A percentile compares a stretch with the other conserved stretches of the same genome.
Evolutionary conservation across 2,797 vertebrate species (phyloP).

Genomic region (Acipenser transmontanus): DNA sequence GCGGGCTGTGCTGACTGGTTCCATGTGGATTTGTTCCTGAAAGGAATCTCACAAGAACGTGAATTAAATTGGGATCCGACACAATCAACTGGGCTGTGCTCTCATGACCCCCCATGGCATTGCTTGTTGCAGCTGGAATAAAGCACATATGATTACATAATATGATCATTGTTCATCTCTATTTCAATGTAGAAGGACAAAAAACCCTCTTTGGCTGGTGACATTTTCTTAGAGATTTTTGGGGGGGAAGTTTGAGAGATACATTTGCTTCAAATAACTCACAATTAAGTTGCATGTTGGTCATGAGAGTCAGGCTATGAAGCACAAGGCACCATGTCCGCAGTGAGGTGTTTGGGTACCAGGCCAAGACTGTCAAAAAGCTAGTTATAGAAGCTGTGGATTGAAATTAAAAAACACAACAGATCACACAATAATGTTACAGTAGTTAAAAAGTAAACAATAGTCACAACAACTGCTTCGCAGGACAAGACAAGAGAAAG

Average conservation of each 20-base stretch:
- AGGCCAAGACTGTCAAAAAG: slow-evolving; percentile 90
- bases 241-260: neutral
- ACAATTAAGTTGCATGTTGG: slow-evolving; percentile 90
- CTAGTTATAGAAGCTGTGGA: slow-evolving; percentile 85
- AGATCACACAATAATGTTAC: too few species aligned
- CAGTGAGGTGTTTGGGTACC: slow-evolving; percentile 94
- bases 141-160: slow-evolving; percentile 8
- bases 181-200: too few species aligned
- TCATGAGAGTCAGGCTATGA: slow-evolving; percentile 96
- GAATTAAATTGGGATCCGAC: slow-evolving; percentile 88
- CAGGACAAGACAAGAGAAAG: too few species aligned
- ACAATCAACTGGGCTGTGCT: slow-evolving; percentile 93
- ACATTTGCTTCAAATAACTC: slow-evolving; percentile 45
- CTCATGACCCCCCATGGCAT: slow-evolving; percentile 75
- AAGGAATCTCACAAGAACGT: slow-evolving; percentile 92
- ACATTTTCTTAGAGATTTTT: too few species aligned
- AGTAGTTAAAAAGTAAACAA: too few species aligned
- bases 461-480: too few species aligned
- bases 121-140: slow-evolving; percentile 63
- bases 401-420: too few species aligned
- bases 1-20: slow-evolving; percentile 92
- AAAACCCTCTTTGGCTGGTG: too few species aligned
- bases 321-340: slow-evolving; percentile 97
- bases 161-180: too few species aligned
- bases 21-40: slow-evolving; percentile 90